Evolutionary conservation across 2,888 invertebrate species (phyloP).

Genomic region (Drosophila picticornis): DNA sequence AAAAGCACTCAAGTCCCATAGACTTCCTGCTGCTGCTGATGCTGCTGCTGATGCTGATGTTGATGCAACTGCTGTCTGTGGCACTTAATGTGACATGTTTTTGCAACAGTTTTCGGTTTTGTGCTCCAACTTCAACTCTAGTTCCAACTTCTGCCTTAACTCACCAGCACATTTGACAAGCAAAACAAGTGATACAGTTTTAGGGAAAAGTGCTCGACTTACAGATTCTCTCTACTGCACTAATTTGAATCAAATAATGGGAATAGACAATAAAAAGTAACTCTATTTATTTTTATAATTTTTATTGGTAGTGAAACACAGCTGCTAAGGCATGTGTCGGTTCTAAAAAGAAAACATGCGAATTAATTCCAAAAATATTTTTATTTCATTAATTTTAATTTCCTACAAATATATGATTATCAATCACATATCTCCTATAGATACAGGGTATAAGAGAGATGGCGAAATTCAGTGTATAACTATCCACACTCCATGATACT

Average conservation of each 20-base stretch:
- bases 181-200: conserved; percentile 17
- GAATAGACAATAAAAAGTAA: neutral
- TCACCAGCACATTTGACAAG: conserved; percentile 20
- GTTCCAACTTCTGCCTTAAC: conserved; percentile 14
- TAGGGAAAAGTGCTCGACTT: conserved; percentile 2
- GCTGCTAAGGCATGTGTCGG: too few relatives aligned
- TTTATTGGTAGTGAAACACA: neutral
- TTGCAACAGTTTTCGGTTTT: conserved; percentile 73
- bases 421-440: neutral
- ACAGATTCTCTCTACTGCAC: neutral
- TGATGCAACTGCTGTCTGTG: conserved; percentile 51
- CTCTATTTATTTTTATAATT: neutral
- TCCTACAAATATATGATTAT: neutral
- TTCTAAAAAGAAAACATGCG: neutral
- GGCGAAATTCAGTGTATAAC: conserved; percentile 2
- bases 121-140: conserved; percentile 16
- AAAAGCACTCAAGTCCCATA: conserved; percentile 76
- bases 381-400: neutral
- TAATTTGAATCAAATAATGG: neutral
- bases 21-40: conserved; percentile 68
- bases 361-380: neutral
- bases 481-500: conserved; percentile 13
- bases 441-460: conserved; percentile 1
- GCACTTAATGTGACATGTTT: conserved; percentile 79
- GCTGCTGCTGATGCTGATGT: conserved; percentile 50